phyloP scores from a whole-genome alignment of 2,797 vertebrate genomes.

The Meda fulgida region DNA sequence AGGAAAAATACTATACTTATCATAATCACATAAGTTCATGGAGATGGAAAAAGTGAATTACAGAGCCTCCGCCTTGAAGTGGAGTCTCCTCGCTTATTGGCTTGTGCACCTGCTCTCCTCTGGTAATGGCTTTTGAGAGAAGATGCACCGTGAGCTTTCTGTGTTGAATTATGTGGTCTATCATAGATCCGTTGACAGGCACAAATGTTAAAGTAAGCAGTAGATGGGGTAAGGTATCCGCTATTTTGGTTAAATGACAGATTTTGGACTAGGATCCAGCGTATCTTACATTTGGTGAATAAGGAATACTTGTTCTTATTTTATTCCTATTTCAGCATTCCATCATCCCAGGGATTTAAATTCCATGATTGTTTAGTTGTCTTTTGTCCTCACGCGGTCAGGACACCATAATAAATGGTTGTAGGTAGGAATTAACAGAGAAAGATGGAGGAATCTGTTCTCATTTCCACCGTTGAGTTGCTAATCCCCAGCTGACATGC shows the following conservation, averaged over 20 bases:
- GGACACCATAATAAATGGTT: constrained; percentile 37
- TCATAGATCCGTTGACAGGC: neutral
- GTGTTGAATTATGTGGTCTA: neutral
- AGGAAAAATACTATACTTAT: constrained; percentile 33
- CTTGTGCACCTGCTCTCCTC: constrained; percentile 29
- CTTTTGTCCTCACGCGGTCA: neutral
- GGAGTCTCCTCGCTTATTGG: constrained; percentile 20
- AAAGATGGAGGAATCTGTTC: constrained; percentile 27
- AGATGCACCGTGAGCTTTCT: constrained; percentile 4
- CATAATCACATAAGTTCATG: constrained; percentile 25
- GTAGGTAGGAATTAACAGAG: constrained; percentile 31
- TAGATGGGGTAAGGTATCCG: neutral
- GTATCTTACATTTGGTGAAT: neutral
- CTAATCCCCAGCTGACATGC: constrained; percentile 52
- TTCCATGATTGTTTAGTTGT: constrained; percentile 8
- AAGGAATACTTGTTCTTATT: neutral
- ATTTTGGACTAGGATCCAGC: neutral
- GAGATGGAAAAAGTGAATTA: constrained; percentile 45
- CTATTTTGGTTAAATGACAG: neutral
- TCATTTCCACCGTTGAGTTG: constrained; percentile 48
- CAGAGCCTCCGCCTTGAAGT: neutral
- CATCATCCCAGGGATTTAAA: constrained; percentile 13
- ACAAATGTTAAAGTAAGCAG: neutral
- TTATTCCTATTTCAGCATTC: constrained; percentile 2
- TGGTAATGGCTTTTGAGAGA: constrained; percentile 46